phyloP scores from a whole-genome alignment of 2,888 invertebrate species.

The Escarpia spicata region DNA sequence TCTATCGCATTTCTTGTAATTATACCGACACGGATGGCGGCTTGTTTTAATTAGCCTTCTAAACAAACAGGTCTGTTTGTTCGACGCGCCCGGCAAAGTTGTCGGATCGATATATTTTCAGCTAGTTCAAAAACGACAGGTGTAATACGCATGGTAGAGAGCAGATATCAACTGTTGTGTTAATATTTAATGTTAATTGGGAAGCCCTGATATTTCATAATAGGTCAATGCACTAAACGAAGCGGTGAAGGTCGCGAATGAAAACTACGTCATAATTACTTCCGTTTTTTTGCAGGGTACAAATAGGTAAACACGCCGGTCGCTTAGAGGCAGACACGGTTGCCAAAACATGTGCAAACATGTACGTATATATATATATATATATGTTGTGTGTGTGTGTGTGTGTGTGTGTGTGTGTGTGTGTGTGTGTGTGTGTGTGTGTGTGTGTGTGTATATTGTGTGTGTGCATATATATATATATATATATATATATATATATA shows the following conservation, averaged over 20 bases:
- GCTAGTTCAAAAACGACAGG: not conserved
- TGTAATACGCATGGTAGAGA: not conserved
- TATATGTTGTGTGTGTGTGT: not conserved
- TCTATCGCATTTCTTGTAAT: not conserved
- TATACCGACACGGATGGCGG: not conserved
- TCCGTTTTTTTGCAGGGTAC: not conserved
- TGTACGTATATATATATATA: not conserved
- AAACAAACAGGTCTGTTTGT: not conserved
- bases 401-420: not conserved
- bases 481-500: not conserved
- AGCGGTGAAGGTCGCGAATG: not conserved
- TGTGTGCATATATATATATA: too few species aligned
- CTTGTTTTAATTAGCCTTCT: not conserved
- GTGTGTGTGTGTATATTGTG: too few species aligned
- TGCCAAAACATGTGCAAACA: not conserved
- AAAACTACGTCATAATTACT: not conserved
- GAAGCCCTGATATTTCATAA: not conserved
- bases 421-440: too few species aligned
- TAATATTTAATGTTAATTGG: slow-evolving; percentile 8
- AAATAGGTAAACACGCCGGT: not conserved
- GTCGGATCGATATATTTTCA: not conserved
- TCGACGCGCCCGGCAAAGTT: not conserved
- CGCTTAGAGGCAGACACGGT: not conserved
- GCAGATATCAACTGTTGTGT: not conserved
- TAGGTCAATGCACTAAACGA: too few species aligned